Evolutionary conservation across 2,888 invertebrate species (phyloP).

Genomic region (Camponotus fellah): DNA sequence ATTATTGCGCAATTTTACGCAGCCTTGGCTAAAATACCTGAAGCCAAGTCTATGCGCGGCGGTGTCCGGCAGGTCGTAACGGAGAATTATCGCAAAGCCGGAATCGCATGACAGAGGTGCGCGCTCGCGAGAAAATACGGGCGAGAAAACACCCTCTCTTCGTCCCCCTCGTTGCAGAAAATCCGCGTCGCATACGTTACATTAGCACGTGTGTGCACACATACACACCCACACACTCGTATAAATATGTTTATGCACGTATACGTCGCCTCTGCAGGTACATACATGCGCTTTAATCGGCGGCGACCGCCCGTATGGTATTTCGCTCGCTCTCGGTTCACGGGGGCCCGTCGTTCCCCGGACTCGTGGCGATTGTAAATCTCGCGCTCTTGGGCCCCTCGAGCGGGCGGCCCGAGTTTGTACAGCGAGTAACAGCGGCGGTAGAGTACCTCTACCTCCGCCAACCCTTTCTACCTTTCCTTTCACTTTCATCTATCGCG

Average conservation of each 20-base stretch:
- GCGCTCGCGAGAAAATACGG: slow-evolving; percentile 56
- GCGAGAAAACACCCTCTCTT: slow-evolving; percentile 12
- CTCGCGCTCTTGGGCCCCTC: slow-evolving; percentile 70
- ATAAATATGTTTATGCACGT: background rate
- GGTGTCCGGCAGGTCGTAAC: slow-evolving; percentile 19
- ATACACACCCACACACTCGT: background rate
- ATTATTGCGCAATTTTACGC: slow-evolving; percentile 45
- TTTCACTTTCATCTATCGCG: slow-evolving; percentile 85
- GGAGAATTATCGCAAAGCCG: slow-evolving; percentile 60
- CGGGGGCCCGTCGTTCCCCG: slow-evolving; percentile 65
- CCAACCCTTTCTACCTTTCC: slow-evolving; percentile 85
- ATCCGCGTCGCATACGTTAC: slow-evolving; percentile 39
- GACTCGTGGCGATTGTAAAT: slow-evolving; percentile 79
- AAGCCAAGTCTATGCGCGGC: background rate
- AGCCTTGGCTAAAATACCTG: slow-evolving; percentile 11
- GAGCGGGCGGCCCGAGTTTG: slow-evolving; percentile 62
- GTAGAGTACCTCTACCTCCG: slow-evolving; percentile 70
- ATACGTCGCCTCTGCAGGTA: slow-evolving; percentile 38
- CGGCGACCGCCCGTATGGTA: slow-evolving; percentile 63
- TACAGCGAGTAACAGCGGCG: slow-evolving; percentile 73
- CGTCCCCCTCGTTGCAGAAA: slow-evolving; percentile 49
- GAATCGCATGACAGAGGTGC: slow-evolving; percentile 55
- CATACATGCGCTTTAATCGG: slow-evolving; percentile 37
- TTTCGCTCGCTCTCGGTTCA: slow-evolving; percentile 68
- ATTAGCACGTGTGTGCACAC: slow-evolving; percentile 18